Base-by-base conservation (phyloP, 2,888 invertebrate species). In the Dynastes tityus region DNA sequence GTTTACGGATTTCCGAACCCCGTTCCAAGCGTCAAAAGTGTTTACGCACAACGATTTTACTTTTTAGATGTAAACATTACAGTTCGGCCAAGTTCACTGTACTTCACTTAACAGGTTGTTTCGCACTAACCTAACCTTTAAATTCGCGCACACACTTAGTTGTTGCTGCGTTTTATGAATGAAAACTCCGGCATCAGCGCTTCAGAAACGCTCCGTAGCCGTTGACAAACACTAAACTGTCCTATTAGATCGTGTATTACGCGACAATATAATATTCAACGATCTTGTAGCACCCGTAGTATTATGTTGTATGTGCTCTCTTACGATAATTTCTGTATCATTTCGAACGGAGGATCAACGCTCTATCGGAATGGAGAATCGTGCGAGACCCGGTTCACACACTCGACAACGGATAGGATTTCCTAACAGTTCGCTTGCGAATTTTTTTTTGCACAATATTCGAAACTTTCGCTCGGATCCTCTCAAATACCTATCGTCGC, bases 21-120 rank as follows among this genome's bases (percentile, higher is more conserved):
- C 22, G 65, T 65, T 68, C 53, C 76, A 67, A 49, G 29, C 32
- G 40, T 67, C 22, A 67, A 22, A 45, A 11, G 8, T 45, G 9
- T 45, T 45, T 45, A 45, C 45, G 16, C 16, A 58, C 22, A 22
- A 22, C 8, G 22, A 58, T 58, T 58, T 58, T 22, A 58, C 22
- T 58, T 58, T 58, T 58, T 74, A 71, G 82, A 84, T 83, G 85
- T 86, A 85, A 85, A 87, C 87, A 87, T 80, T 81, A 84, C 73
- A 40, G 40, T 40, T 55, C 55, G 58, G 70, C 51, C 70, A 85
- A 58, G 86, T 86, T 86, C 87, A 86, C 82, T 85, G 85, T 81
- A 85, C 87, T 85, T 81, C 22, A 22, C 83, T 85, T 86, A 87
- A 87, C 87, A 87, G 86, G 87, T 87, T 86, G 87, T 86, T 86